Conservation (phyloP, 2,888 invertebrate species). For the Zhuqinia jingwanae region DNA sequence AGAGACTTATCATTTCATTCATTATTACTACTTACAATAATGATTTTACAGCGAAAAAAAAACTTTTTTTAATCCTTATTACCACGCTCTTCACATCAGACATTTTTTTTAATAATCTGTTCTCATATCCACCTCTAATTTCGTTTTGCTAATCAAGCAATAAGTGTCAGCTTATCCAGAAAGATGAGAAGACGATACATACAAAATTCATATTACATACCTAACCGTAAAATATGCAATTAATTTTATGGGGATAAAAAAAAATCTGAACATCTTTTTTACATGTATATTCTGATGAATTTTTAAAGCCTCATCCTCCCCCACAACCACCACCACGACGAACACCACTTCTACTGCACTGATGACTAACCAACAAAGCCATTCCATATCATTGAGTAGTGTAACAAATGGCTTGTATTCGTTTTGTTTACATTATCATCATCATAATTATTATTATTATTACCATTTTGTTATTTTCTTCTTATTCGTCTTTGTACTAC, state of each 20-base stretch:
- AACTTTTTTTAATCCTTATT: conserved; percentile 1
- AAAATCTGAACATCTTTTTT: conserved; percentile 33
- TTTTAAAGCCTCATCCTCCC: conserved; percentile 3
- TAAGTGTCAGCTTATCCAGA: conserved; percentile 63
- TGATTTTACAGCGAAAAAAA: no score
- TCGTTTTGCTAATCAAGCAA: conserved; percentile 44
- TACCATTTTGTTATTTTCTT: not conserved
- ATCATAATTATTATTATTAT: conserved; percentile 40
- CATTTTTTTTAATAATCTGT: conserved; percentile 43
- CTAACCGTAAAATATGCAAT: not conserved
- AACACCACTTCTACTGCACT: no score
- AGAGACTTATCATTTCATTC: conserved; percentile 11
- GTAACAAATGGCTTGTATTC: conserved; percentile 39
- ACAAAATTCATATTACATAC: not conserved
- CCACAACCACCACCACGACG: not conserved
- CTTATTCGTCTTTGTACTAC: no score
- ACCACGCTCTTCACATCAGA: conserved; percentile 54
- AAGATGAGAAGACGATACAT: not conserved
- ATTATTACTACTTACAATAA: not conserved
- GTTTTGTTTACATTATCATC: conserved; percentile 62
- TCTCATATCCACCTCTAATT: conserved; percentile 52
- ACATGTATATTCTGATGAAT: not conserved
- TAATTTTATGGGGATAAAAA: conserved; percentile 28
- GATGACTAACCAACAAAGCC: no score
- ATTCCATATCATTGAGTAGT: not conserved